Evolutionary conservation across 2,888 invertebrate species (phyloP), one percentile per base, ranked within the genome.

Genomic region (Tortricodes alternella): DNA sequence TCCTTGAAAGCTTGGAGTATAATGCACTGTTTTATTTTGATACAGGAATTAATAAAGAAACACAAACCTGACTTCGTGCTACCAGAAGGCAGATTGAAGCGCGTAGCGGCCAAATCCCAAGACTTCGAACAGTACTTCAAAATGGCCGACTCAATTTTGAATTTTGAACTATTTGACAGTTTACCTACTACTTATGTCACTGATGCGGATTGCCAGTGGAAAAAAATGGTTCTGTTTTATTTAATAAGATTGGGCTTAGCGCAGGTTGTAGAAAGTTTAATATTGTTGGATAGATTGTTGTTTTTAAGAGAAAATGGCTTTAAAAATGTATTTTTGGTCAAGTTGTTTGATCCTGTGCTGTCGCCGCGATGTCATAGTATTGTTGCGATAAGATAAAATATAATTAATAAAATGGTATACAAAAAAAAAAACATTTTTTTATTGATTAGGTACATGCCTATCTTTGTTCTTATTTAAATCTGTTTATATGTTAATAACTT

Each of bases 361-460:
- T 98, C 97, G 1, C 98, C 98, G 2, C 89, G 97, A 65, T 96
- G 95, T 84, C 95, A 95, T 79, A 94, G 93, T 34, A 92, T 97
- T 67, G 86, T 96, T 51, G 94, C 94, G 63, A 70, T 92, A 37
- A 93, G 92, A 72, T 86, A 72, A 73, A 51, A 56, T 53, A 60
- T 51, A 57, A 21, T 37, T 57, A 34, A 15, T 13, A 1, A 6
- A 13, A 34, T 18, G 9, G 16, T 18, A 3, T 9, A 0, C 4
- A 0, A 4, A 9, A 9, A 9, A 43, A 0, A n/a, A n/a, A 0
- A n/a, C n/a, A 9, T 27, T 27, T 9, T 27, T 27, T 0, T 1
- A 27, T 6, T 5, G 3, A n/a, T n/a, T n/a, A n/a, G n/a, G n/a
- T n/a, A n/a, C n/a, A n/a, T n/a, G n/a, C n/a, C n/a, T n/a, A n/a